Evolutionary conservation across 2,113 vertebrate species (phyloP).

Genomic region (Psilopsiagon aymara): DNA sequence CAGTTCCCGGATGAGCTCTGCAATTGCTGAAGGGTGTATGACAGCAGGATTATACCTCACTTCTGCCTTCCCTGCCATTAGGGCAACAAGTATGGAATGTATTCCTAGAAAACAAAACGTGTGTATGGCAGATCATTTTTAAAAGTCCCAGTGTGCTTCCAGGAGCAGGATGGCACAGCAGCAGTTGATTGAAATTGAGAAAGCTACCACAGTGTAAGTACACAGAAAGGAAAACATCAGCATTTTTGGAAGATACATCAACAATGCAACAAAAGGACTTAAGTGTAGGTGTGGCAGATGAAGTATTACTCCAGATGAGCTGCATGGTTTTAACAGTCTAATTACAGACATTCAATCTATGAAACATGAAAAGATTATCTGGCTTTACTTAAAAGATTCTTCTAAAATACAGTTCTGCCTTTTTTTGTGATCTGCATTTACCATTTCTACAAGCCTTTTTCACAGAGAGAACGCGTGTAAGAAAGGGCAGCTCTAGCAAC

Average conservation of each 20-base stretch:
- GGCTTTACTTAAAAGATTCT: neutral
- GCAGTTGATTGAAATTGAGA: accelerated
- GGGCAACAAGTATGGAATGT: conserved; percentile 89
- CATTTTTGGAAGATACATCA: neutral
- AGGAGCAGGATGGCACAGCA: accelerated
- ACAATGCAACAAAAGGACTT: neutral
- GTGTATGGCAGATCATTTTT: neutral
- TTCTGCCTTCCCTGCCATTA: conserved; percentile 99
- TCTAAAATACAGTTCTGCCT: neutral
- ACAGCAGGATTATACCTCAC: conserved; percentile 89
- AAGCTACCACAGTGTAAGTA: accelerated
- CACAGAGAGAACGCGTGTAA: neutral
- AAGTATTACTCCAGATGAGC: neutral
- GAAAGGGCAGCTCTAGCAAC: neutral
- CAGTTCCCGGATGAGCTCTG: conserved; percentile 89
- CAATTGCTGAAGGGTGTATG: conserved; percentile 84
- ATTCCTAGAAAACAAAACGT: conserved; percentile 77
- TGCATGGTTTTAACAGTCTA: neutral
- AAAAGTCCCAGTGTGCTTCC: neutral
- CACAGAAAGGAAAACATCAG: accelerated
- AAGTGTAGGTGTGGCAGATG: neutral
- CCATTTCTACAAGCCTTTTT: neutral
- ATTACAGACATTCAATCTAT: neutral
- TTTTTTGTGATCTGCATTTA: neutral
- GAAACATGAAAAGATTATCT: neutral